Percentiles rank a stretch among this genome's conserved stretches.
phyloP scores from a whole-genome alignment of 2,888 invertebrate genomes.

The Isoperla grammatica region DNA sequence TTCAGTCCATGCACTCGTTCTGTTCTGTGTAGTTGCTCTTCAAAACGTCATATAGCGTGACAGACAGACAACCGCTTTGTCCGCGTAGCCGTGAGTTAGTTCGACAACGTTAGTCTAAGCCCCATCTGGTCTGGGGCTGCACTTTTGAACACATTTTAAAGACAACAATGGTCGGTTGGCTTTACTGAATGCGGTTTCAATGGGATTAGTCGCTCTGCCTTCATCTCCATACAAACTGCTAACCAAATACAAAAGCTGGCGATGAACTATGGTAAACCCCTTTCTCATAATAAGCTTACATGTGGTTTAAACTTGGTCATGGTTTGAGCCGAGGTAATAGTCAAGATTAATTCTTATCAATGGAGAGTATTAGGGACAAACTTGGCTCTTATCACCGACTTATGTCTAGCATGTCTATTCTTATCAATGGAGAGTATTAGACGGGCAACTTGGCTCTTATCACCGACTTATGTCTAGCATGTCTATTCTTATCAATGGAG shows the following conservation, averaged over 20 bases:
- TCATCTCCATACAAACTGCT: not conserved
- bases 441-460: too few relatives aligned
- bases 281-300: constrained; percentile 7
- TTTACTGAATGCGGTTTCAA: not conserved
- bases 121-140: constrained; percentile 8
- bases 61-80: not conserved
- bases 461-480: too few relatives aligned
- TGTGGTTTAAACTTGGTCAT: constrained; percentile 8
- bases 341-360: not conserved
- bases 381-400: too few relatives aligned
- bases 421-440: not conserved
- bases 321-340: not conserved
- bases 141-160: not conserved
- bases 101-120: constrained; percentile 4
- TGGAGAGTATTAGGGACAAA: not conserved
- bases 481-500: not conserved
- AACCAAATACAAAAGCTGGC: constrained; percentile 8
- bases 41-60: not conserved
- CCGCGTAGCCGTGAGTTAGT: not conserved
- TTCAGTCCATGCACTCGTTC: not conserved
- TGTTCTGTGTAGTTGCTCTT: not conserved
- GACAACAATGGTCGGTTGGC: constrained; percentile 16
- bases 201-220: not conserved
- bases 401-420: too few relatives aligned
- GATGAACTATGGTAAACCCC: constrained; percentile 11